Base-by-base conservation (phyloP, 2,888 invertebrate genomes). In the Dione vanillae region DNA sequence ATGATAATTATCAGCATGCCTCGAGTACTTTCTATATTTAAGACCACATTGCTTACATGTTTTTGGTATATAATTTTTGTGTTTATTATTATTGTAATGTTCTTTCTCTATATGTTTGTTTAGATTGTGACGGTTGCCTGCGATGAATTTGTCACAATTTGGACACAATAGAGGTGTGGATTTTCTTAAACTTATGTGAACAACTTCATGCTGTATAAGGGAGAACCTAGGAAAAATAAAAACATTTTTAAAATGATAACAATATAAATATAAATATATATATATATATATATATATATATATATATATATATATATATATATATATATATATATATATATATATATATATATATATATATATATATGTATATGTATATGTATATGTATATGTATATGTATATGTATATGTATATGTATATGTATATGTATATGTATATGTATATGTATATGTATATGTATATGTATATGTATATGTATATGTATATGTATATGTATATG, bases 111-210 rank as follows among this genome's bases (percentile, higher is more conserved):
- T 65, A 47, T 78, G 78, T 2, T 20, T 58, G 0, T 27, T 51
- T 7, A 76, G 43, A 12, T 69, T 45, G 0, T 51, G 2, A 10
- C 54, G 16, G 41, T 65, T 51, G 3, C 73, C 74, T 1, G 71
- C 72, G 3, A 78, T 75, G 37, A 73, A 77, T 47, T 59, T 69
- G 16, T 78, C 78, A 51, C 78, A 78, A 9, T 67, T 43, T 10
- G 62, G n/a, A 41, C 78, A 78, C 2, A 78, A n/a, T 6, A 43
- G n/a, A 0, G 72, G 73, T 35, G 40, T 45, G 0, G 43, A 43
- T 20, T 65, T 70, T 14, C 35, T 49, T 11, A 76, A 65, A 11
- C 41, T 61, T 0, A 78, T 65, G 49, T 78, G 79, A 0, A 35
- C 27, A 0, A 65, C 61, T 47, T 77, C 75, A 41, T 78, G 78